A percentile compares a stretch with the other conserved stretches of the same genome.
Evolutionary conservation across 2,888 invertebrate genomes (phyloP).

Genomic region (Heteromyza rotundicornis): DNA sequence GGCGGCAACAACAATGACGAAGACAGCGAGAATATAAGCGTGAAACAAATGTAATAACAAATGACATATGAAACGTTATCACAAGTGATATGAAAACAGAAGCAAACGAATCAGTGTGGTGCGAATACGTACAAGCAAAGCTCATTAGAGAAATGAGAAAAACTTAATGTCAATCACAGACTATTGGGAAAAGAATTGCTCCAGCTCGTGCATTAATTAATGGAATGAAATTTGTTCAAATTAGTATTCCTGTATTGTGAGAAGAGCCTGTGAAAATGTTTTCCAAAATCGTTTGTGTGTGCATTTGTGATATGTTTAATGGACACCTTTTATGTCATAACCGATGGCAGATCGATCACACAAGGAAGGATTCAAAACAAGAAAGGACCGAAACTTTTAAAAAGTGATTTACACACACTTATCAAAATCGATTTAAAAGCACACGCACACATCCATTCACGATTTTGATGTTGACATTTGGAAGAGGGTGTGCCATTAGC

Average conservation of each 20-base stretch:
- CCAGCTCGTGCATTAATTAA: not conserved
- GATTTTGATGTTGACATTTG: no score
- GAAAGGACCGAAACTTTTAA: not conserved
- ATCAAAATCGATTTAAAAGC: not conserved
- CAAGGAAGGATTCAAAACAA: no score
- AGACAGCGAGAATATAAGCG: not conserved
- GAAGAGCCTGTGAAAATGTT: no score
- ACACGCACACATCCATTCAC: no score
- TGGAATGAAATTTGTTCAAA: not conserved
- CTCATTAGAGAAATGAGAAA: not conserved
- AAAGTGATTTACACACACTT: conserved; percentile 2
- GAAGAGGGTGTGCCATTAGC: no score
- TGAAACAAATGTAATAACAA: not conserved
- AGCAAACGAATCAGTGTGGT: not conserved
- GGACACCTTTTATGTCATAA: no score
- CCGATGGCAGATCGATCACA: no score
- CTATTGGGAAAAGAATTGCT: no score
- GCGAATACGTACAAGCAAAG: not conserved
- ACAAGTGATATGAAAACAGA: not conserved
- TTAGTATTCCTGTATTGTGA: no score
- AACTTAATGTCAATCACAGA: not conserved
- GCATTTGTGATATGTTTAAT: no score
- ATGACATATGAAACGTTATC: not conserved
- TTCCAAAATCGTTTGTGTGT: no score
- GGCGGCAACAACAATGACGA: no score